A percentile compares a stretch with the other conserved stretches of the same genome.
phyloP scores from a whole-genome alignment of 35 echinoderm and acorn worm genomes.

The Apostichopus japonicus region DNA sequence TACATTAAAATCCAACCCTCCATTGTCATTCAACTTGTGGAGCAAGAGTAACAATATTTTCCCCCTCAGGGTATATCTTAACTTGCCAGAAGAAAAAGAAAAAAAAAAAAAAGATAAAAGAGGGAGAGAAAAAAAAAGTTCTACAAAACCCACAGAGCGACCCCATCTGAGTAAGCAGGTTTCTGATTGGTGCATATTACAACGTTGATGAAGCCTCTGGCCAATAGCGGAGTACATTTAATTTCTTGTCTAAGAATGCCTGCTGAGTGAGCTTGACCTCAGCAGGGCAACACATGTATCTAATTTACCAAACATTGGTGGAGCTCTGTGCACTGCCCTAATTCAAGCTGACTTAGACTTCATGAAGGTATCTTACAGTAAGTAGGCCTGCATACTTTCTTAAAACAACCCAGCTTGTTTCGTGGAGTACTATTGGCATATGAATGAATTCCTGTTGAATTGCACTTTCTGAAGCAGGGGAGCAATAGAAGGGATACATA shows the following conservation, averaged over 20 bases:
- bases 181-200: conserved; percentile 5
- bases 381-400: too few species aligned
- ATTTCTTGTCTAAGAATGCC: background rate
- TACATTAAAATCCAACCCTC: background rate
- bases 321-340: background rate
- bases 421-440: too few species aligned
- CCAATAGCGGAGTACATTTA: background rate
- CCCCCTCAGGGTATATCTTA: conserved; percentile 13
- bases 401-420: too few species aligned
- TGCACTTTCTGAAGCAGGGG: too few species aligned
- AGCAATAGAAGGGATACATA: too few species aligned
- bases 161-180: background rate
- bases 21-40: background rate
- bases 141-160: conserved; percentile 41
- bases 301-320: conserved; percentile 35
- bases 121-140: background rate
- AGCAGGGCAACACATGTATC: conserved; percentile 34
- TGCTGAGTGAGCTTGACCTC: conserved; percentile 40
- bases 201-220: background rate
- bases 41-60: conserved; percentile 28
- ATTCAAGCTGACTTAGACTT: background rate
- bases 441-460: too few species aligned
- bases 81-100: background rate
- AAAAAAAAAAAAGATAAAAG: too few species aligned
- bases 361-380: too few species aligned